These are phyloP conservation scores for Hirudinaria manillensis DNA, from an alignment of 2,888 invertebrate species.

Conservation along the genomic window DNA sequence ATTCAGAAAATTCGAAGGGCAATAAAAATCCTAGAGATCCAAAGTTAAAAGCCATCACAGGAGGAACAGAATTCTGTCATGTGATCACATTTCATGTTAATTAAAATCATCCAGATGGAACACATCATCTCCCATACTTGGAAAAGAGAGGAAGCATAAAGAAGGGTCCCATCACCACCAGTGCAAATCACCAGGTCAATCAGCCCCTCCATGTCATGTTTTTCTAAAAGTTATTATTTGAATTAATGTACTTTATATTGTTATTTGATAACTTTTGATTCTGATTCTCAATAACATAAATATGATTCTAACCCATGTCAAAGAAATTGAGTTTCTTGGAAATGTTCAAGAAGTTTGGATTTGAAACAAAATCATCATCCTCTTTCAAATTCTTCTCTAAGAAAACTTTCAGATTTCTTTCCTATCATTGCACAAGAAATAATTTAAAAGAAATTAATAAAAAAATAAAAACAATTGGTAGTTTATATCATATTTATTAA, in stretches of 20 bases:
- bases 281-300: background rate
- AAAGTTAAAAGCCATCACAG: slow-evolving; percentile 94
- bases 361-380: slow-evolving; percentile 6
- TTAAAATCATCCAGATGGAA: background rate
- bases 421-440: background rate
- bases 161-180: slow-evolving; percentile 90
- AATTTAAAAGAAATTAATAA: background rate
- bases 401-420: slow-evolving; percentile 22
- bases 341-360: slow-evolving; percentile 3
- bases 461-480: background rate
- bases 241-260: background rate
- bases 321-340: slow-evolving; percentile 14
- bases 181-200: slow-evolving; percentile 94
- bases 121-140: slow-evolving; percentile 56
- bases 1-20: slow-evolving; percentile 73
- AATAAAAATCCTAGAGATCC: slow-evolving; percentile 92
- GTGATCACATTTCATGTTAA: slow-evolving; percentile 46
- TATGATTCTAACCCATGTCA: slow-evolving; percentile 10
- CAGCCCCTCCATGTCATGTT: slow-evolving; percentile 88
- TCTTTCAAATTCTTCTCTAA: slow-evolving; percentile 27
- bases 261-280: background rate
- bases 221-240: slow-evolving; percentile 54
- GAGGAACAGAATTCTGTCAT: slow-evolving; percentile 81
- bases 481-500: too few relatives aligned
- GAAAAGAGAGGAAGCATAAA: slow-evolving; percentile 88